Conservation (phyloP, 2,888 invertebrate genomes). For the Drosophila ustulata region DNA sequence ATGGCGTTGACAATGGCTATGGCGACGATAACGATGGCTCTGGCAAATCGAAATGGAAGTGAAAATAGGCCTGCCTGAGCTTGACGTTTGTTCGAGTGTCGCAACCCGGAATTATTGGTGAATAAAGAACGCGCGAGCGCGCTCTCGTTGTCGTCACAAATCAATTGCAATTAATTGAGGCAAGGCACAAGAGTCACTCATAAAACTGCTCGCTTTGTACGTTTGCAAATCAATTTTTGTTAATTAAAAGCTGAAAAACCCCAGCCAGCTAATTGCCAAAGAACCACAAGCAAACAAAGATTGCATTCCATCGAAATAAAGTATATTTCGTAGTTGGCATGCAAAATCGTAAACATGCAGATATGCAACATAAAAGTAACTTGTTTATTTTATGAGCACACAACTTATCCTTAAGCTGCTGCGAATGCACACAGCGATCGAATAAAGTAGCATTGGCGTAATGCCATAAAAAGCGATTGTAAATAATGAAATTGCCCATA, state of each 20-base stretch:
- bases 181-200: neutral
- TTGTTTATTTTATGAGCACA: neutral
- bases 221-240: neutral
- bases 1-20: constrained; percentile 19
- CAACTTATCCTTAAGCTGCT: constrained; percentile 2
- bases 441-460: constrained; percentile 3
- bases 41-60: constrained; percentile 11
- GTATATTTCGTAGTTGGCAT: neutral
- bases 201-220: neutral
- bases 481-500: constrained; percentile 69
- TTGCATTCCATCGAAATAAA: neutral
- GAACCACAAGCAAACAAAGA: neutral
- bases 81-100: constrained; percentile 17
- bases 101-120: constrained; percentile 37
- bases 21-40: neutral
- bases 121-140: constrained; percentile 38
- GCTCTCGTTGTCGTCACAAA: constrained; percentile 55
- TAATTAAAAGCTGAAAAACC: neutral
- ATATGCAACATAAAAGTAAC: neutral
- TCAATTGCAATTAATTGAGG: constrained; percentile 63
- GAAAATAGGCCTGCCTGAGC: constrained; percentile 25
- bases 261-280: neutral
- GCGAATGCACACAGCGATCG: constrained; percentile 11
- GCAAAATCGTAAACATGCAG: neutral
- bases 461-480: constrained; percentile 55